Conservation (phyloP, 2,888 invertebrate species). For the Synergus japonicus region DNA sequence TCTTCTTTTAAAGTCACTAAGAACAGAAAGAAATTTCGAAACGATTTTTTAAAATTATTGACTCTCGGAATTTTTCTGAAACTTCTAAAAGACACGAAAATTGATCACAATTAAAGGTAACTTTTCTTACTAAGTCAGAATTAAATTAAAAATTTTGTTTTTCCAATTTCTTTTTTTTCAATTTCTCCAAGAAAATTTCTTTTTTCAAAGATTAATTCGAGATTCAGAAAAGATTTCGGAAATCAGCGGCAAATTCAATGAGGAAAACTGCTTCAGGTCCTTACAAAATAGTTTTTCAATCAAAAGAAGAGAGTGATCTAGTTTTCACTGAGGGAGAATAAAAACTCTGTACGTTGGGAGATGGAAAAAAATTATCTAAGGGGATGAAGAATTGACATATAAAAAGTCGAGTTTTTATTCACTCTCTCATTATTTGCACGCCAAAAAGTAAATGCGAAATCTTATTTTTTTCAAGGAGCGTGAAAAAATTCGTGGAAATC, state of each 20-base stretch:
- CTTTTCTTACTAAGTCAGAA: neutral
- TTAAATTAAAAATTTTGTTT: neutral
- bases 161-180: neutral
- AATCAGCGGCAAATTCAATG: neutral
- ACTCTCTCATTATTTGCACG: conserved; percentile 16
- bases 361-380: conserved; percentile 34
- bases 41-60: neutral
- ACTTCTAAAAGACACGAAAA: neutral
- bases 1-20: no score
- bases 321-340: conserved; percentile 17
- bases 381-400: conserved; percentile 24
- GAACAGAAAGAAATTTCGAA: no score
- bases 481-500: neutral
- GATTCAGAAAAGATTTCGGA: neutral
- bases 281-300: neutral
- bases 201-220: neutral
- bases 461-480: neutral
- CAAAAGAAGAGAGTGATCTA: neutral
- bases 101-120: neutral
- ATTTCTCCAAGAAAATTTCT: neutral
- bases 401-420: conserved; percentile 28
- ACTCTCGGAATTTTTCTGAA: neutral
- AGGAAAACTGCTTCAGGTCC: neutral
- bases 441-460: neutral
- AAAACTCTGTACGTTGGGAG: conserved; percentile 29